Evolutionary conservation across 2,888 invertebrate species (phyloP), one percentile per base, ranked within the genome.

Genomic region (Rhamnusium bicolor): DNA sequence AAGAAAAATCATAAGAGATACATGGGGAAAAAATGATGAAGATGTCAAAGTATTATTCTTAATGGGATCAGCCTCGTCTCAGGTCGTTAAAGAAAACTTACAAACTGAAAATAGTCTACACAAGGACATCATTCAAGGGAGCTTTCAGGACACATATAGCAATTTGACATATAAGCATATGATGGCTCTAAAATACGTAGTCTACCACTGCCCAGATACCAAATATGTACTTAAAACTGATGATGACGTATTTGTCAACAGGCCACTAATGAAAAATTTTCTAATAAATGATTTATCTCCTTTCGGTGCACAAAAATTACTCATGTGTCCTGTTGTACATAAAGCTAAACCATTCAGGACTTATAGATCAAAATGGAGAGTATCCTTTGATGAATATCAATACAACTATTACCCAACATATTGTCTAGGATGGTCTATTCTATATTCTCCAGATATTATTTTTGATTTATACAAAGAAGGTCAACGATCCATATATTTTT

Each of bases 91-190:
- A 69, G 84, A 69, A 0, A 53, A 58, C n/a, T 18, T 90, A 6
- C 82, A 86, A 2, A 82, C 87, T 5, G 94, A 95, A 83, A 91
- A 91, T 81, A 81, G 83, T 0, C 82, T 85, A 0, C 90, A 92
- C 81, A 89, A 89, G 0, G 96, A 96, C 82, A 89, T 96, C 61
- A 90, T 96, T 16, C 94, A 95, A 83, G 95, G 95, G 0, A 92
- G 90, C 69, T 96, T 95, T 81, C 78, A 90, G 51, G 96, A 96
- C 87, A 90, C 92, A 0, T 96, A 96, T 83, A 90, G 92, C 56
- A 96, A 96, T 86, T 91, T 96, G 88, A 95, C 96, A 0, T 93
- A 95, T 81, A 96, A 96, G 84, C 95, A 95, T 85, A 92, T 94
- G 2, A 94, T 95, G 91, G 94, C 93, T 0, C 89, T 95, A 51